phyloP scores from a whole-genome alignment of 2,113 vertebrate species.

The Balaenoptera acutorostrata region DNA sequence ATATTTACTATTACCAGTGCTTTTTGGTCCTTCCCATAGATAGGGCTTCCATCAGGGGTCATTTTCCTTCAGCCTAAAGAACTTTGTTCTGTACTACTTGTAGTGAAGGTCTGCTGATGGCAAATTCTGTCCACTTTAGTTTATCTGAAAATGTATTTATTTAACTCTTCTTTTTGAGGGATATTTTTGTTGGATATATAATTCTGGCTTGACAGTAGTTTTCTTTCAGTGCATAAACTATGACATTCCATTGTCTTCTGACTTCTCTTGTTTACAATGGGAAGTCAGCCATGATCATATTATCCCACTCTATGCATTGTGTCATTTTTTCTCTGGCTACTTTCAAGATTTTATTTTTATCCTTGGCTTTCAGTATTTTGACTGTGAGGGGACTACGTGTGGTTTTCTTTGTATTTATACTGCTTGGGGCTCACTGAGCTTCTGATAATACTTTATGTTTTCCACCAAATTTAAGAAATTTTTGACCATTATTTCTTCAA shows the following conservation, averaged over 20 bases:
- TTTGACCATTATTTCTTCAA: not conserved
- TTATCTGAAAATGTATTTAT: slow-evolving; percentile 25
- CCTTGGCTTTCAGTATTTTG: slow-evolving; percentile 9
- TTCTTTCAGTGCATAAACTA: slow-evolving; percentile 36
- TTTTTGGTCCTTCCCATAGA: not conserved
- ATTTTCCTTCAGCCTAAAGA: not conserved
- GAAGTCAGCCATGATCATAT: slow-evolving; percentile 8
- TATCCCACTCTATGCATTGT: not conserved
- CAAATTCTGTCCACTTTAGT: slow-evolving; percentile 4
- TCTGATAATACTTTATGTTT: not conserved
- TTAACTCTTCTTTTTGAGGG: not conserved
- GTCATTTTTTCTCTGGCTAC: not conserved
- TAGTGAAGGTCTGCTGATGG: not conserved
- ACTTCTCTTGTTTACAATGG: not conserved
- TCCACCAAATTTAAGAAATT: not conserved
- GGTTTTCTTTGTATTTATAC: not conserved
- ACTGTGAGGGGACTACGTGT: not conserved
- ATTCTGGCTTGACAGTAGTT: slow-evolving; percentile 21
- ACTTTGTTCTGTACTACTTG: not conserved
- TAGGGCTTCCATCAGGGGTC: not conserved
- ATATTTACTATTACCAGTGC: not conserved
- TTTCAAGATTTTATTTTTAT: slow-evolving; percentile 14
- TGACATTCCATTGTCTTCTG: not conserved
- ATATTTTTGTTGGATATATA: not conserved
- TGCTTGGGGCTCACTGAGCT: not conserved